These are phyloP conservation scores for Drosophila sp. DNA, from an alignment of 1,140 invertebrate species.

Conservation along the genomic window DNA sequence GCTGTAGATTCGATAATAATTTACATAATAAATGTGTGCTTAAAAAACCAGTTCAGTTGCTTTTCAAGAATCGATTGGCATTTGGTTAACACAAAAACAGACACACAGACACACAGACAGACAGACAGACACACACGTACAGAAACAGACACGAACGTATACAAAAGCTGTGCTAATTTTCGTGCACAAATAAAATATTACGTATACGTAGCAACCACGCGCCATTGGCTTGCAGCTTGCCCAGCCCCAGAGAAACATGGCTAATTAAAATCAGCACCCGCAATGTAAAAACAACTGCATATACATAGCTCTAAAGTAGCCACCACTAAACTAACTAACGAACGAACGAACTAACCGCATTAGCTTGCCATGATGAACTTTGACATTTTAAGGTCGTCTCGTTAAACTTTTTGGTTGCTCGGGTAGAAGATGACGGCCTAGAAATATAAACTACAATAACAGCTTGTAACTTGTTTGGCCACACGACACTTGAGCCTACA, in stretches of 20 bases:
- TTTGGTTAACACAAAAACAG: constrained; percentile 19
- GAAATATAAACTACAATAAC: constrained; percentile 62
- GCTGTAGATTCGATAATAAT: constrained; percentile 47
- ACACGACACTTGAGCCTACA: constrained; percentile 71
- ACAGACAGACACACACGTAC: not conserved
- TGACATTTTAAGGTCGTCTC: constrained; percentile 73
- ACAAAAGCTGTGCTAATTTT: constrained; percentile 67
- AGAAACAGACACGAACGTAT: constrained; percentile 32
- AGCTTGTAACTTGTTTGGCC: constrained; percentile 63
- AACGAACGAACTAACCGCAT: constrained; percentile 13
- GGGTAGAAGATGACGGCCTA: constrained; percentile 54
- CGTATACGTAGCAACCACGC: constrained; percentile 72
- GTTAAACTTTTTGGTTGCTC: constrained; percentile 30
- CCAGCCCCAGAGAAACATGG: constrained; percentile 33
- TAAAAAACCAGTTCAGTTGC: constrained; percentile 58
- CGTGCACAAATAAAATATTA: constrained; percentile 69
- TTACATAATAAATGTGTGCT: constrained; percentile 57
- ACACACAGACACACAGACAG: not conserved
- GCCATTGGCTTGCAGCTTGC: constrained; percentile 40
- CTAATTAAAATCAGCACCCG: constrained; percentile 65
- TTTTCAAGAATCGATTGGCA: constrained; percentile 58
- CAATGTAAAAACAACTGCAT: constrained; percentile 13
- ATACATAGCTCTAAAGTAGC: constrained; percentile 8
- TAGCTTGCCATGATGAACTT: constrained; percentile 59
- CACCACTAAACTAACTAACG: constrained; percentile 2